Conservation (phyloP, 2,797 vertebrate species). For the Anableps anableps region DNA sequence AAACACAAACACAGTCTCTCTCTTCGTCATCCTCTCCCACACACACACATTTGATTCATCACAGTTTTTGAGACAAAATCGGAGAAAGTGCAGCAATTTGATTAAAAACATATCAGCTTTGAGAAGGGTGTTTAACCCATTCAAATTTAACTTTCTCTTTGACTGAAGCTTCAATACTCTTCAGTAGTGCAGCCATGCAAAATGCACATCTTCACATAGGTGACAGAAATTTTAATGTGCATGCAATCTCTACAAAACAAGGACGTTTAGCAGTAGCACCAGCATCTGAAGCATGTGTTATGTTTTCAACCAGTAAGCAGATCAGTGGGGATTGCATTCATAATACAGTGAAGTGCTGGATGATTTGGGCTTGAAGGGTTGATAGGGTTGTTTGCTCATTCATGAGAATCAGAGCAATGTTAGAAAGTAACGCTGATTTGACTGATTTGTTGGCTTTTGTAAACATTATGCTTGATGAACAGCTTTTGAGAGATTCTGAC, state of each 20-base stretch:
- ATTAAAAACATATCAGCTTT: not conserved
- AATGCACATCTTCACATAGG: not conserved
- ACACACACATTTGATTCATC: constrained; percentile 13
- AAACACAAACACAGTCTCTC: not conserved
- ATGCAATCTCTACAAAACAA: not conserved
- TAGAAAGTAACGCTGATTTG: too few species aligned
- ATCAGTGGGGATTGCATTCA: not conserved
- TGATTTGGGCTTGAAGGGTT: not conserved
- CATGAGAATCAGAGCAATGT: not conserved
- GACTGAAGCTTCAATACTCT: not conserved
- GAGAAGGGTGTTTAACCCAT: not conserved
- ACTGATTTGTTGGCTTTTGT: too few species aligned
- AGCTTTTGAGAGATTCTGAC: too few species aligned
- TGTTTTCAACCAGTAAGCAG: not conserved
- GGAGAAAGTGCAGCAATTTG: not conserved
- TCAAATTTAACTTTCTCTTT: not conserved
- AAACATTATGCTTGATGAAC: too few species aligned
- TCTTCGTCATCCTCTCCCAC: not conserved
- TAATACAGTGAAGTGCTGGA: not conserved
- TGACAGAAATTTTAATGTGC: not conserved
- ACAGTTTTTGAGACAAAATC: not conserved
- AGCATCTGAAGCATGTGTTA: not conserved
- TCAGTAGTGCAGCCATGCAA: not conserved
- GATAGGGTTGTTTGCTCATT: not conserved
- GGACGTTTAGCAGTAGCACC: not conserved